Evolutionary conservation across 2,888 invertebrate species (phyloP), one percentile per base, ranked within the genome.

Genomic region (Himalopsyche anomala): DNA sequence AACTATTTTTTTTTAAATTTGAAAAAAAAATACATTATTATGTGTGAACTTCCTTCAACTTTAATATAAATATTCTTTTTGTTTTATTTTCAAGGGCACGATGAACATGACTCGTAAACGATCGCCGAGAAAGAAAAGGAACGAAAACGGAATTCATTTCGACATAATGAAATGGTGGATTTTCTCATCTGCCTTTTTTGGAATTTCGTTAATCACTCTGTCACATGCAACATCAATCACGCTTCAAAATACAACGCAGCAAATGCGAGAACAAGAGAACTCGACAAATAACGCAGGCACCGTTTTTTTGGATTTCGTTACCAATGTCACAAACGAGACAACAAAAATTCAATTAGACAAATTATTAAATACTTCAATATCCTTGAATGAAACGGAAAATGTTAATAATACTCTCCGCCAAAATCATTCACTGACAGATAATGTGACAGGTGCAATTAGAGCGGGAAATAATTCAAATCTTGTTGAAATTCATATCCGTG

Each of bases 81-180:
- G 81, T n/a, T 62, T n/a, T 8, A 5, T 17, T 19, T 86, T 86
- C 15, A 81, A 84, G 86, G 51, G 56, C 36, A 83, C 36, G 28
- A 86, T 85, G 87, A 85, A 85, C 40, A 83, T 87, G 82, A 80
- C 85, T 15, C 83, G 85, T 9, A 87, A 83, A 62, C 81, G 85
- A 81, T 82, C 87, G 5, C 86, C 86, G 15, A 87, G 86, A 74
- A 87, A 83, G 28, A 88, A 88, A 69, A 82, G 88, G 28, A 84
- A 80, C 54, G 87, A 88, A 54, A 38, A 84, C 55, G 83, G 85
- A 12, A 69, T 56, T 38, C 84, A 84, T 54, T 80, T 87, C n/a
- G 62, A 62, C 62, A 83, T 79, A 8, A 74, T 84, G n/a, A 85
- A 87, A 15, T 83, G 83, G 69, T 86, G 86, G 86, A 56, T 36